Conservation (phyloP, 2,888 invertebrate genomes). For the Polymixis flavicincta region DNA sequence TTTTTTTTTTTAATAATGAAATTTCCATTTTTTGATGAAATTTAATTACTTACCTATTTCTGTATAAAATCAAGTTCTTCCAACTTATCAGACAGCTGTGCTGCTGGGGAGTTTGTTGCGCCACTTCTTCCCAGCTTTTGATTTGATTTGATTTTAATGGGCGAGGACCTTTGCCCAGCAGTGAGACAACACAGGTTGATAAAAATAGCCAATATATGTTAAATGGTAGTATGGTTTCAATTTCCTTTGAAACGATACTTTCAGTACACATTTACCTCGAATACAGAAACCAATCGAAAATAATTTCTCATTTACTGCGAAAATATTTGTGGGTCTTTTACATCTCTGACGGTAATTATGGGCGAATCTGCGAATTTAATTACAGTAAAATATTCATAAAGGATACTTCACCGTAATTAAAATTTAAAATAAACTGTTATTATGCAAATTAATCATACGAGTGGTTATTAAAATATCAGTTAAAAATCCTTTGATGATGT, state of each 20-base stretch:
- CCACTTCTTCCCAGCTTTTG: no score
- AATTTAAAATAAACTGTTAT: constrained; percentile 51
- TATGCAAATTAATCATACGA: constrained; percentile 47
- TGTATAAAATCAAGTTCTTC: no score
- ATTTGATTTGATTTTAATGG: no score
- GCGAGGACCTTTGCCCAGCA: no score
- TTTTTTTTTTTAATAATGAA: no score
- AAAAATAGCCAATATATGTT: neutral
- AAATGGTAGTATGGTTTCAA: neutral
- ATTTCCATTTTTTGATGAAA: no score
- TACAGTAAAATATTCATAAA: constrained; percentile 53
- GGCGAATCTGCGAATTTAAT: constrained; percentile 46
- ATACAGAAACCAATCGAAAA: constrained; percentile 16
- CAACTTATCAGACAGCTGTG: no score
- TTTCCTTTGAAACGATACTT: constrained; percentile 26
- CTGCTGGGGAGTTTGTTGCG: no score
- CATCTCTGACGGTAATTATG: constrained; percentile 38
- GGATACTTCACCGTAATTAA: constrained; percentile 49
- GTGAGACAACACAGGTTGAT: no score
- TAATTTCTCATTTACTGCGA: constrained; percentile 30
- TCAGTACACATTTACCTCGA: neutral
- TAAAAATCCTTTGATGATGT: constrained; percentile 48
- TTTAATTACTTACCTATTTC: no score
- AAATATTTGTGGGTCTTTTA: constrained; percentile 37
- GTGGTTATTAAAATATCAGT: constrained; percentile 42